Evolutionary conservation across 2,797 vertebrate genomes (phyloP).

Genomic region (Melanotaenia nigrans): DNA sequence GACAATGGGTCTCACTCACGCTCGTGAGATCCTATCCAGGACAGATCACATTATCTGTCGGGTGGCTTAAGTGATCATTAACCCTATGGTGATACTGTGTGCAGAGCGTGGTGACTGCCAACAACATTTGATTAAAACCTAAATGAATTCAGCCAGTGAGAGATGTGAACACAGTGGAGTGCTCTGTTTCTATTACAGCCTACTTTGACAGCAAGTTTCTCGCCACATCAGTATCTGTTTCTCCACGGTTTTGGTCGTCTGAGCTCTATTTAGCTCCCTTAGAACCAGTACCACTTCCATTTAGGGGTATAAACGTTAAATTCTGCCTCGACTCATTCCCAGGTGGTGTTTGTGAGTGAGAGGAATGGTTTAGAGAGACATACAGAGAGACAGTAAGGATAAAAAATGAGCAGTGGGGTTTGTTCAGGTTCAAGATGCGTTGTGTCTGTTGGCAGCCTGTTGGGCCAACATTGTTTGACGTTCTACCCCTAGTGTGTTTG

Average conservation of each 20-base stretch:
- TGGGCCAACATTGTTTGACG: slow-evolving; percentile 81
- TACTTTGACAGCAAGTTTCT: slow-evolving; percentile 59
- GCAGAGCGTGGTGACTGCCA: background rate
- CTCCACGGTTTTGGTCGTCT: slow-evolving; percentile 58
- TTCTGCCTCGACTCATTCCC: slow-evolving; percentile 64
- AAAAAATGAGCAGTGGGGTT: slow-evolving; percentile 78
- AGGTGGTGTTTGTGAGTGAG: slow-evolving; percentile 72
- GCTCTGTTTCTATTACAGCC: slow-evolving; percentile 45
- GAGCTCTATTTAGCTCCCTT: slow-evolving; percentile 58
- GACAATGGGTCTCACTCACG: slow-evolving; percentile 66
- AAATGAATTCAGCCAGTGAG: slow-evolving; percentile 25
- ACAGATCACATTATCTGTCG: slow-evolving; percentile 66
- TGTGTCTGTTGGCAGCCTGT: slow-evolving; percentile 82
- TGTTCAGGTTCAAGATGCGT: slow-evolving; percentile 82
- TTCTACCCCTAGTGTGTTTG: slow-evolving; percentile 81
- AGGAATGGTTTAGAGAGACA: slow-evolving; percentile 68
- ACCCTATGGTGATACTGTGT: slow-evolving; percentile 46
- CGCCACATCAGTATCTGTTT: slow-evolving; percentile 55
- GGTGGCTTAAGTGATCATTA: slow-evolving; percentile 51
- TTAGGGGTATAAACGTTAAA: slow-evolving; percentile 75
- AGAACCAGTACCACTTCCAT: slow-evolving; percentile 75
- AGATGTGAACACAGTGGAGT: slow-evolving; percentile 8
- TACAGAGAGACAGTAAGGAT: slow-evolving; percentile 72
- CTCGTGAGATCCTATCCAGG: slow-evolving; percentile 58
- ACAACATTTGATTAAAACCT: slow-evolving; percentile 32